Evolutionary conservation across 2,797 vertebrate genomes (phyloP).

Genomic region (Acomys russatus): DNA sequence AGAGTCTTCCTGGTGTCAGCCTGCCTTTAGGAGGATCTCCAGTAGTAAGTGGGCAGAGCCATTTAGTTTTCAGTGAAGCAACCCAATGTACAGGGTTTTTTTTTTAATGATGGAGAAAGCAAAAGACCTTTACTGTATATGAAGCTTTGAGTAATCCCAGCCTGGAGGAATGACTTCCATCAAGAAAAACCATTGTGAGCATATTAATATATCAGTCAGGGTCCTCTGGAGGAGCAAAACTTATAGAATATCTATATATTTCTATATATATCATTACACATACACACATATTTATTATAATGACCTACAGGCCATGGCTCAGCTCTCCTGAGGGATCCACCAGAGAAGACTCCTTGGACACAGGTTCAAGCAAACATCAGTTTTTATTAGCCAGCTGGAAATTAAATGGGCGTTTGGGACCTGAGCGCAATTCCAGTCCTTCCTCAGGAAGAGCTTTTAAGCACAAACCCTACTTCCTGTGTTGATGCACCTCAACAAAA

Average conservation of each 20-base stretch:
- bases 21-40: background rate
- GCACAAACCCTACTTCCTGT: background rate
- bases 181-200: constrained; percentile 52
- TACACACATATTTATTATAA: background rate
- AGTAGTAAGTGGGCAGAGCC: background rate
- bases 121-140: constrained; percentile 97
- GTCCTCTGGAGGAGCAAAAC: background rate
- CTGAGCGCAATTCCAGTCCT: background rate
- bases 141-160: constrained; percentile 96
- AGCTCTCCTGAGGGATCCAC: background rate
- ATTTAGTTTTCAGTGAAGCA: background rate
- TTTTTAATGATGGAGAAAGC: constrained; percentile 96
- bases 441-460: background rate
- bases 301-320: background rate
- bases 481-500: background rate
- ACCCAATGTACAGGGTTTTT: constrained; percentile 90
- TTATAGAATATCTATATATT: background rate
- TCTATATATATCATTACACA: too few relatives aligned
- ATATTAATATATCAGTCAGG: background rate
- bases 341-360: background rate
- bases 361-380: background rate
- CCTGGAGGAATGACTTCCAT: constrained; percentile 89
- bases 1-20: background rate
- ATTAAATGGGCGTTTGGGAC: background rate
- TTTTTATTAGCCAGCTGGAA: background rate